Evolutionary conservation across 2,888 invertebrate genomes (phyloP), one percentile per base, ranked within the genome.

Genomic region (Drosophila fulvimacula): DNA sequence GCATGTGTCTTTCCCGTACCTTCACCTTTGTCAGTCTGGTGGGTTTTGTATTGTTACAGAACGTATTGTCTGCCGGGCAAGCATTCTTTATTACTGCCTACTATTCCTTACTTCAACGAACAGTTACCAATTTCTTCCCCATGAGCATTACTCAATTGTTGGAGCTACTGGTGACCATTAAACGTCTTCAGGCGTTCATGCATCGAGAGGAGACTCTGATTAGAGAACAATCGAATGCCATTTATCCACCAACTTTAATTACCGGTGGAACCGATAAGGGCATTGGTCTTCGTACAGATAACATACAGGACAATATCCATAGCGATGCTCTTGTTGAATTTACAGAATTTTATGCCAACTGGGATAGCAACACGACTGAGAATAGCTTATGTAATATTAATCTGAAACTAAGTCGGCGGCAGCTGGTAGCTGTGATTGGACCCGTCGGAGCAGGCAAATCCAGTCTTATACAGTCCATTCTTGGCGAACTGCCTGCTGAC

Each of bases 111-210:
- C 93, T 98, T 62, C 94, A 97, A 34, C 95, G 96, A 79, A 95
- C 96, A 6, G 96, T 98, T 95, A 97, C 97, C 0, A 95, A 97
- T 38, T 96, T 96, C 92, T 96, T 98, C 80, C 98, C 98, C 89
- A 94, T 5, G 94, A 30, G 30, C 30, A 30, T 30, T 30, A 30
- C 30, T 30, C 30, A 30, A 30, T 30, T 30, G 3, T 30, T 95
- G 0, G 95, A 95, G 86, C 93, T 94, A 0, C 78, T 94, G 46
- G 95, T 96, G 11, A 95, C 95, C 0, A 92, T 95, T 6, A 90
- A 90, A 39, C 90, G 93, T 30, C 94, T 94, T 44, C 92, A 95
- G 81, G 94, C 92, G 78, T 95, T 94, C 83, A 94, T 95, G 94
- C 79, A 94, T 0, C 94, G 94, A 62, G 94, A 94, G 76, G 95